Evolutionary conservation across 2,113 vertebrate species (phyloP), one percentile per base, ranked within the genome.

Genomic region (Melanostigma gelatinosum): DNA sequence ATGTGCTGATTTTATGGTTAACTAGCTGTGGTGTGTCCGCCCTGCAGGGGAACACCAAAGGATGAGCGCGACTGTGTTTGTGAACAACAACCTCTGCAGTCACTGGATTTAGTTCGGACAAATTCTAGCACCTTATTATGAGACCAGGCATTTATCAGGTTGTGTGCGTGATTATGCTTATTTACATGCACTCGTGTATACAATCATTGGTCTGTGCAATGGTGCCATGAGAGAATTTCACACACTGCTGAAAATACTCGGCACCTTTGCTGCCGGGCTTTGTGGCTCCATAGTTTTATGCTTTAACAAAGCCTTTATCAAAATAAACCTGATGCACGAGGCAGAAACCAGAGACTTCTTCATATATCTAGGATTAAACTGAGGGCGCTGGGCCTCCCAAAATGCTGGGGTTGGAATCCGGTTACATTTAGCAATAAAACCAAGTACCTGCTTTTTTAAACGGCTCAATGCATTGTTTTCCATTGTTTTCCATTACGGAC

Each of bases 211-310:
- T 72, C 55, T 69, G 29, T 77, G 65, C 20, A 58, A 5, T 15
- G 63, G 65, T 82, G 61, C 50, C 58, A 63, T 18, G 18, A 64
- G 71, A 83, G 82, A 89, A 91, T 91, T 77, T 89, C 80, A 83
- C 77, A 80, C 69, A 77, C 65, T 54, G 81, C 85, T 90, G 80
- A 92, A 94, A 95, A 93, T 93, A 93, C 90, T 78, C 66, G 18
- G 78, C 73, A 72, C 61, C 57, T 76, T 82, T 67, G 58, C 62
- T 81, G 85, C 52, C 84, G 72, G 79, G 78, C 85, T 82, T 52
- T 83, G 80, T 27, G n/a, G 66, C 46, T 72, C 63, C 46, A 71
- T 61, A 65, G 68, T 66, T 81, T 55, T 79, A 79, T 34, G 62
- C 68, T 72, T 77, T 55, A 76, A 86, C 82, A 84, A 92, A 86